Conservation (phyloP, 2,113 vertebrate genomes). For the Mormyrus iriodes region DNA sequence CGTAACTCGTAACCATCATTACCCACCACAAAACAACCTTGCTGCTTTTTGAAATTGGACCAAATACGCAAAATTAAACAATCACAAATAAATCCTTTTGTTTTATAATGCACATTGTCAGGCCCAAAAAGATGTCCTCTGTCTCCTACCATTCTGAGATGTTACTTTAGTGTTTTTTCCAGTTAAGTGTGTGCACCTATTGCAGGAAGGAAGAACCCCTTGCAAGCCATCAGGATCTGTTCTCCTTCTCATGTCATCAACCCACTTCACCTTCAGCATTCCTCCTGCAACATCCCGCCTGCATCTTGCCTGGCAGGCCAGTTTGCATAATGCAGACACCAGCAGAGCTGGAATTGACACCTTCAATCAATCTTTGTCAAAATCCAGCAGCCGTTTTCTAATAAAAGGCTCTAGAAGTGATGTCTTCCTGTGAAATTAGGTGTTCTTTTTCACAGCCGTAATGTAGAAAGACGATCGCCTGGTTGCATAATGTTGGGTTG, state of each 20-base stretch:
- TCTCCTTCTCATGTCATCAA: neutral
- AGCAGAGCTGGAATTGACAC: conserved; percentile 5
- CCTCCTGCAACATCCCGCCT: neutral
- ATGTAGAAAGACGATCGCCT: neutral
- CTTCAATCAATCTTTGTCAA: conserved; percentile 12
- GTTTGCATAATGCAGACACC: neutral
- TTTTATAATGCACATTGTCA: neutral
- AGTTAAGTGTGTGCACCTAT: neutral
- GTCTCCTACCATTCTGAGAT: neutral
- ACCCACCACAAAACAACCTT: neutral
- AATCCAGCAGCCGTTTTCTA: conserved; percentile 9
- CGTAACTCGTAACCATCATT: neutral
- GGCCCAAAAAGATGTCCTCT: neutral
- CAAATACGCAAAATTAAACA: neutral
- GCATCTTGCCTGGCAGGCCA: neutral
- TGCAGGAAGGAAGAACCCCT: neutral
- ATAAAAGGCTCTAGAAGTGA: conserved; percentile 8
- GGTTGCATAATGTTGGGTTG: neutral
- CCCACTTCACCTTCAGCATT: neutral
- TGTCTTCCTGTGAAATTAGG: conserved; percentile 10
- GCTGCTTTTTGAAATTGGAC: neutral
- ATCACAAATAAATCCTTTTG: neutral
- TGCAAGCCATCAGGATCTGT: neutral
- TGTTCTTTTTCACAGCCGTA: conserved; percentile 10
- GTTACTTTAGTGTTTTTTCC: neutral